Evolutionary conservation across 1,140 invertebrate species (phyloP).

Genomic region (Trichonephila inaurata): DNA sequence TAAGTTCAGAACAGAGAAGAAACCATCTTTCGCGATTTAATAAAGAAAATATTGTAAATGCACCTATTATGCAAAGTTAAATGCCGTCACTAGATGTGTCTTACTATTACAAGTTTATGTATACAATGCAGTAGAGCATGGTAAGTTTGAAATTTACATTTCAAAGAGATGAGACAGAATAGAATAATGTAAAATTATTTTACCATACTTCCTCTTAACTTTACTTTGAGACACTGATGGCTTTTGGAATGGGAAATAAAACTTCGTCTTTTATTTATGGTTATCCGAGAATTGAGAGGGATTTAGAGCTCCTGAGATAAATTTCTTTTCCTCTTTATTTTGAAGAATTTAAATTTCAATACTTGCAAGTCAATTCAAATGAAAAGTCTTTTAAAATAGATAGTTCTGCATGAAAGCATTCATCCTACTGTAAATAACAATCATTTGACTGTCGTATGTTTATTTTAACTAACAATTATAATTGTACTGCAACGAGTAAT

Average conservation of each 20-base stretch:
- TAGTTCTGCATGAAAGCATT: too few relatives aligned
- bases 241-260: not conserved
- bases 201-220: not conserved
- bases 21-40: constrained; percentile 27
- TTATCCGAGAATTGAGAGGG: not conserved
- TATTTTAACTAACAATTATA: too few relatives aligned
- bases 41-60: constrained; percentile 32
- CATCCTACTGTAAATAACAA: too few relatives aligned
- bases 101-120: not conserved
- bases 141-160: not conserved
- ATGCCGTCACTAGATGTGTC: not conserved
- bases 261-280: not conserved
- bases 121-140: not conserved
- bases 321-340: not conserved
- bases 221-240: not conserved
- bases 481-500: too few relatives aligned
- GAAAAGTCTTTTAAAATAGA: too few relatives aligned
- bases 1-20: constrained; percentile 13
- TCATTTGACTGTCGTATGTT: too few relatives aligned
- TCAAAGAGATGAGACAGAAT: not conserved
- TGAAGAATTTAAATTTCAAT: not conserved
- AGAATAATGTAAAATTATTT: not conserved
- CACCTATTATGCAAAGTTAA: constrained; percentile 27
- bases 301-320: not conserved
- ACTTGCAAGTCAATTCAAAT: too few relatives aligned